Conservation (phyloP, 2,113 vertebrate species). For the Austrofundulus limnaeus region DNA sequence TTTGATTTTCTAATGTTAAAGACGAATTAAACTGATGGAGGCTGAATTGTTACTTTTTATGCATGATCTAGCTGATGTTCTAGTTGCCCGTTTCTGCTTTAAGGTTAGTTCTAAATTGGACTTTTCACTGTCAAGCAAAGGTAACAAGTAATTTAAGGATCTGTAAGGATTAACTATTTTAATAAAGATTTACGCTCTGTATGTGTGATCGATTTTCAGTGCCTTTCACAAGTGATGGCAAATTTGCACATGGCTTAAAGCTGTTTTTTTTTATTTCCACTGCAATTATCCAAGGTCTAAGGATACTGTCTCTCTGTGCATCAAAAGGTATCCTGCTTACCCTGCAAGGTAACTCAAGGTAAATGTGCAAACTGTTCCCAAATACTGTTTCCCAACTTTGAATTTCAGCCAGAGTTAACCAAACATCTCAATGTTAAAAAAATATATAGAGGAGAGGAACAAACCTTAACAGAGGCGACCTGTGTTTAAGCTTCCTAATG, state of each 20-base stretch:
- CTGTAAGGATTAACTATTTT: neutral
- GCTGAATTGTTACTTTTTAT: conserved; percentile 45
- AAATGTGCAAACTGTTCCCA: conserved; percentile 46
- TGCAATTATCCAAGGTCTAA: conserved; percentile 2
- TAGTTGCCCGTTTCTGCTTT: conserved; percentile 23
- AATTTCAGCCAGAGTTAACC: conserved; percentile 45
- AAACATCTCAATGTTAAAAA: conserved; percentile 34
- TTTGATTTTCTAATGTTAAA: conserved; percentile 44
- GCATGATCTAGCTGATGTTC: conserved; percentile 21
- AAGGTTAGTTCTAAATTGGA: conserved; percentile 10
- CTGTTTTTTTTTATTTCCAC: neutral
- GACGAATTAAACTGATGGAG: conserved; percentile 25
- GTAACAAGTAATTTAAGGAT: neutral
- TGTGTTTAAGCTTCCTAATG: conserved; percentile 67
- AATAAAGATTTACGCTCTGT: neutral
- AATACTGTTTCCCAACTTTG: conserved; percentile 23
- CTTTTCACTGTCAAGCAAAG: neutral
- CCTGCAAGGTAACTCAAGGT: conserved; percentile 34
- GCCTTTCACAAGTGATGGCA: neutral
- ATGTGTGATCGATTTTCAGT: neutral
- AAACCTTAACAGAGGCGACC: conserved; percentile 64
- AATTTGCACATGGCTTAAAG: neutral
- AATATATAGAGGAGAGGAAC: conserved; percentile 32
- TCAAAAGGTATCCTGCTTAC: conserved; percentile 12
- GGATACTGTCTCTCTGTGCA: no score